These are phyloP conservation scores for Neolamprologus modestus DNA, from an alignment of 2,113 vertebrate genomes.

Conservation along the genomic window DNA sequence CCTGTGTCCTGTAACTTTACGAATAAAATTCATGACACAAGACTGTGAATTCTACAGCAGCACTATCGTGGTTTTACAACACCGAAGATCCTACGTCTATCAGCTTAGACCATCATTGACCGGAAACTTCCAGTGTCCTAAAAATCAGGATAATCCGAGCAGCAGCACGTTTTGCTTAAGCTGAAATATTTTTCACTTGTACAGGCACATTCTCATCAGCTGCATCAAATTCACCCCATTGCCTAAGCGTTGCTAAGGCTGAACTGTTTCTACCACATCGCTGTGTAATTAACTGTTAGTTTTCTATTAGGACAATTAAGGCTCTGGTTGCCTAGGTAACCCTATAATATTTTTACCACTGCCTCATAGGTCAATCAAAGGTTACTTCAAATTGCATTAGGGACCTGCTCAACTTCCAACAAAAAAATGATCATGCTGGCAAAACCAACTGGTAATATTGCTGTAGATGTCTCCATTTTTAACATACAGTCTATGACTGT, in stretches of 20 bases:
- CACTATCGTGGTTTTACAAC: neutral
- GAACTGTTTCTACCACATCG: rapidly evolving
- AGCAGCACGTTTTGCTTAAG: neutral
- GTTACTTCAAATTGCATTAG: rapidly evolving
- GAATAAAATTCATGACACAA: neutral
- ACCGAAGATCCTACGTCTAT: neutral
- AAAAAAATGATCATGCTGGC: neutral
- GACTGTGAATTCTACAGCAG: neutral
- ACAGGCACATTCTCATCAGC: neutral
- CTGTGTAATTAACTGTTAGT: rapidly evolving
- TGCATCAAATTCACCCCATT: neutral
- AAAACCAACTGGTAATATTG: neutral
- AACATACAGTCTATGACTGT: neutral
- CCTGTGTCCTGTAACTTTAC: rapidly evolving
- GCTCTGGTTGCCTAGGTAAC: neutral
- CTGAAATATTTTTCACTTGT: neutral
- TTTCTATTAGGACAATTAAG: neutral
- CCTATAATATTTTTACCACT: neutral
- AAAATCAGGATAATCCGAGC: neutral
- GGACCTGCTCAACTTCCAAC: neutral
- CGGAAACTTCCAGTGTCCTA: neutral
- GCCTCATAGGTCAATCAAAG: rapidly evolving
- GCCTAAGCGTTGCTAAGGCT: neutral
- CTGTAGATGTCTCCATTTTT: neutral
- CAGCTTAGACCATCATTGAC: neutral